Evolutionary conservation across 2,888 invertebrate species (phyloP).

Genomic region (Tinea trinotella): DNA sequence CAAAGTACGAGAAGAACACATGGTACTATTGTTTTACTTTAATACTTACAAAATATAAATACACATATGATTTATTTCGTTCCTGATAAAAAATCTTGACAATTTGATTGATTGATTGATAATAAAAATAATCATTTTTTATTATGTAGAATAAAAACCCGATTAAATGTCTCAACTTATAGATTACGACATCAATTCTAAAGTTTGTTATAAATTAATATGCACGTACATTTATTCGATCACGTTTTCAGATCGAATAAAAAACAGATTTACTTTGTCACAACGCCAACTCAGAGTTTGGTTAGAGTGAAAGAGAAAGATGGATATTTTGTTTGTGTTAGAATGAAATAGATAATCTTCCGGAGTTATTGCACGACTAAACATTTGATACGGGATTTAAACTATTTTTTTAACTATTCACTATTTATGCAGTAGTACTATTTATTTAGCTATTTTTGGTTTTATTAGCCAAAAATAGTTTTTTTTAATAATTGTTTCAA

Average conservation of each 20-base stretch:
- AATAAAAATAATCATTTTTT: too few relatives aligned
- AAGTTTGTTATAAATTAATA: constrained; percentile 28
- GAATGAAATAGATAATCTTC: not conserved
- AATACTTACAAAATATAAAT: too few relatives aligned
- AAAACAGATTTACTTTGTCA: constrained; percentile 19
- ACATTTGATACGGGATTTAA: constrained; percentile 14
- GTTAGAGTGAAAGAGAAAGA: constrained; percentile 1
- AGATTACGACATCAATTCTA: not conserved
- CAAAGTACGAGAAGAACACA: too few relatives aligned
- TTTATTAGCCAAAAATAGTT: not conserved
- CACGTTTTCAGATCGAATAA: constrained; percentile 21
- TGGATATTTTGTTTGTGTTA: not conserved
- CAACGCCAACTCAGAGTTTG: constrained; percentile 13
- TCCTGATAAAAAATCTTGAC: too few relatives aligned
- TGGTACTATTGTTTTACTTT: too few relatives aligned
- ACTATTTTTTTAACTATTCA: not conserved
- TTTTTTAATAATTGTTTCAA: not conserved
- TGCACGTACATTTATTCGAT: constrained; percentile 41
- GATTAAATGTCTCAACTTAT: too few relatives aligned
- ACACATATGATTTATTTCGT: too few relatives aligned
- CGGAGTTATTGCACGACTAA: constrained; percentile 1
- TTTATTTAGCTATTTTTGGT: not conserved
- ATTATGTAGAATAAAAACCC: too few relatives aligned
- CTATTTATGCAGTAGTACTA: too few relatives aligned
- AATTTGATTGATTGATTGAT: too few relatives aligned